Evolutionary conservation across 2,888 invertebrate genomes (phyloP).

Genomic region (Acrobasis consociella): DNA sequence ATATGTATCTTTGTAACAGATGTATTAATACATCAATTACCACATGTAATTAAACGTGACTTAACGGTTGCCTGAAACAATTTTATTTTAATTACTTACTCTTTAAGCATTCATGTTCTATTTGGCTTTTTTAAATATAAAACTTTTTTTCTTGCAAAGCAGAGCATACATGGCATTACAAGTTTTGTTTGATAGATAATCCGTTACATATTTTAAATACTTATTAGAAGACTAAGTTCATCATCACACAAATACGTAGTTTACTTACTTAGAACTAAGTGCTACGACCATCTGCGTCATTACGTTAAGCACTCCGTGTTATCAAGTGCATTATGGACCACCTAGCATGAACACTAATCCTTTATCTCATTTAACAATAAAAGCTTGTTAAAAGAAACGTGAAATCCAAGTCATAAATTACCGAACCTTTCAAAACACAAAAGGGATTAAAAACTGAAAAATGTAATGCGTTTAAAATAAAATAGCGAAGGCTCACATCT

Average conservation of each 20-base stretch:
- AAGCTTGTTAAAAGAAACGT: constrained; percentile 31
- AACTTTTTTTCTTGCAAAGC: too few species aligned
- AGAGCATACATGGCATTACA: too few species aligned
- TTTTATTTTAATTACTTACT: too few species aligned
- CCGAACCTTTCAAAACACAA: constrained; percentile 33
- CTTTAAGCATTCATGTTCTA: too few species aligned
- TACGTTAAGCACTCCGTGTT: constrained; percentile 39
- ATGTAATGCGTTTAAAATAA: constrained; percentile 41
- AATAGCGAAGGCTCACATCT: constrained; percentile 57
- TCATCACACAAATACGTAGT: neutral
- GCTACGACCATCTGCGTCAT: constrained; percentile 34
- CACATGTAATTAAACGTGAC: too few species aligned
- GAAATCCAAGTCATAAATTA: constrained; percentile 25
- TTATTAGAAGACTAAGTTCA: neutral
- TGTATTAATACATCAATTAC: neutral
- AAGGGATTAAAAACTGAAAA: constrained; percentile 34
- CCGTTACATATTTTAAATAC: neutral
- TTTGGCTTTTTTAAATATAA: too few species aligned
- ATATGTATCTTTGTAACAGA: neutral
- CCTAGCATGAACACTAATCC: constrained; percentile 42
- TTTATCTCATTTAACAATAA: constrained; percentile 39
- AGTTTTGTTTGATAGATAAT: too few species aligned
- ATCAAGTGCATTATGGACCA: constrained; percentile 58
- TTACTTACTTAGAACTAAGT: constrained; percentile 8
- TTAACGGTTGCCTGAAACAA: too few species aligned